Percentiles rank a stretch among this genome's conserved stretches.
These are phyloP conservation scores for Spea bombifrons DNA, from an alignment of 2,113 vertebrate genomes.

Conservation along the genomic window DNA sequence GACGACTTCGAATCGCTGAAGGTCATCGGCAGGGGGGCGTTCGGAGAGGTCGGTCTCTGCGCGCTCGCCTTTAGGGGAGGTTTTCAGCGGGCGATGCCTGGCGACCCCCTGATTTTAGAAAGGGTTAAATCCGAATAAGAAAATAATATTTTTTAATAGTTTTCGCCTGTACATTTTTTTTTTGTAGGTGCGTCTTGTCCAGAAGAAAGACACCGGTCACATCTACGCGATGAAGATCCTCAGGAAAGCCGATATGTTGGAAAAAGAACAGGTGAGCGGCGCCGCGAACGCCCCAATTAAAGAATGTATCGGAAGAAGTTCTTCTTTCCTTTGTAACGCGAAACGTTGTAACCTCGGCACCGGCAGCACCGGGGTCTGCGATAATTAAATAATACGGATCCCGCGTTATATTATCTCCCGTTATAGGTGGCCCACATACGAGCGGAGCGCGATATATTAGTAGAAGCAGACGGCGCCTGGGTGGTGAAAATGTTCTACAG, in stretches of 20 bases:
- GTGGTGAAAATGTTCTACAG: slow-evolving; percentile 99
- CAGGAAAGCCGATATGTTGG: slow-evolving; percentile 96
- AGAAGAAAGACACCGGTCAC: slow-evolving; percentile 98
- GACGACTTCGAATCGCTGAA: slow-evolving; percentile 97
- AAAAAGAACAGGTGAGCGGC: slow-evolving; percentile 87
- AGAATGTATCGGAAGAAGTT: no score
- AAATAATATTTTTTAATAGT: background rate
- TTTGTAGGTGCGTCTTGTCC: slow-evolving; percentile 87
- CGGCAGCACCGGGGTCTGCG: no score
- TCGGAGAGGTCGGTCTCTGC: slow-evolving; percentile 81
- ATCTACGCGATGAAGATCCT: slow-evolving; percentile 99
- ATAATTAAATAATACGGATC: no score
- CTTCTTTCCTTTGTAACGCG: no score
- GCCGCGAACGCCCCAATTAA: background rate
- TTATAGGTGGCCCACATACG: slow-evolving; percentile 91
- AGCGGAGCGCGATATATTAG: slow-evolving; percentile 94
- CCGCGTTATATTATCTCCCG: no score
- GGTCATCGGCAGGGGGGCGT: slow-evolving; percentile 95
- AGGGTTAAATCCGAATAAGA: background rate
- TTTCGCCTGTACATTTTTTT: background rate
- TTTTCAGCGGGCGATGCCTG: no score
- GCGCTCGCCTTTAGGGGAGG: no score
- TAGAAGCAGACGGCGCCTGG: slow-evolving; percentile 96
- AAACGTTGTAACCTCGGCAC: no score
- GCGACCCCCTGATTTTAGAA: no score